Evolutionary conservation across 2,113 vertebrate genomes (phyloP), one percentile per base, ranked within the genome.

Genomic region (Australoheros scitulus): DNA sequence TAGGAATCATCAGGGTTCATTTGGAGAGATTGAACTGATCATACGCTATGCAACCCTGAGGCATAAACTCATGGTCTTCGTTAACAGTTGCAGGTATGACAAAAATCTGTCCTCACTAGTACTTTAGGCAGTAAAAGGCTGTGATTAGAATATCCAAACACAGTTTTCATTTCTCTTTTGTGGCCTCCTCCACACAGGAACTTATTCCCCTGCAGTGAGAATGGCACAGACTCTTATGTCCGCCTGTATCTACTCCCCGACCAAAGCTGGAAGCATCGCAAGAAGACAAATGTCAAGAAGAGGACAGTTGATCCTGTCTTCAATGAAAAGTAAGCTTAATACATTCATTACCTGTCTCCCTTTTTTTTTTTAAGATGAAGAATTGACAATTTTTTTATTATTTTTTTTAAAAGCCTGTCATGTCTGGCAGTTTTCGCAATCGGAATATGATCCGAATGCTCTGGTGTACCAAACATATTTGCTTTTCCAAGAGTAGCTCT

Each of bases 211-310:
- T 96, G 96, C 92, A 95, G 91, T 26, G 96, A 95, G 74, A 95
- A 86, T 8, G 97, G 97, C 80, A 97, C 97, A 0, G 97, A 99
- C 90, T 96, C 97, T 0, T 99, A 99, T 0, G 97, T 99, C 57
- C 97, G 98, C 15, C 88, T 99, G 81, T 99, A 99, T 94, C 92
- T 99, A 77, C 95, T 99, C 82, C 98, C 98, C 5, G 96, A 99
- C 32, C 97, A 97, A 87, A 94, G 94, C 34, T 98, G 97, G 98
- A 84, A 93, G 64, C 95, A 96, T 86, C 96, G 98, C 63, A 98
- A 95, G 94, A 97, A 93, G 87, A 99, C 98, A 1, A 95, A 96
- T 0, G 96, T 98, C 34, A 98, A 96, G 92, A 97, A 92, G 86
- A 98, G 94, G 87, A 98, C 97, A 0, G 82, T 97, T 77, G 94